A percentile compares a stretch with the other conserved stretches of the same genome.
phyloP scores from a whole-genome alignment of 2,888 invertebrate species.

The Timandra comae region DNA sequence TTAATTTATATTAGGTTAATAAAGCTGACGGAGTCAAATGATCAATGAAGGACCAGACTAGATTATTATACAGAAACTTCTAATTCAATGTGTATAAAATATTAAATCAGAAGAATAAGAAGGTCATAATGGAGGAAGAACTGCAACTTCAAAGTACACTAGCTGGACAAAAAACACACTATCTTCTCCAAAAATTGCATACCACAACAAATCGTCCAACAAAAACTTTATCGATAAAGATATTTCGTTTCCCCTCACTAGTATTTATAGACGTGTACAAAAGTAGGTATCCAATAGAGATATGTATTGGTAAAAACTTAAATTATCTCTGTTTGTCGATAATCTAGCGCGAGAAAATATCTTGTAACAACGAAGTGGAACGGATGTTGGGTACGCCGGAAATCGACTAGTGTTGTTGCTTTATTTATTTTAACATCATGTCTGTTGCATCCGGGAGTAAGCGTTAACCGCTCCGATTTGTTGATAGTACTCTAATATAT shows the following conservation, averaged over 20 bases:
- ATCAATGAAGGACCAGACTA: too few relatives aligned
- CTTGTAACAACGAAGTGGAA: constrained; percentile 39
- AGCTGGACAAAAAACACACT: too few relatives aligned
- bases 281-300: constrained; percentile 4
- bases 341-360: constrained; percentile 48
- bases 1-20: not conserved
- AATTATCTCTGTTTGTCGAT: constrained; percentile 42
- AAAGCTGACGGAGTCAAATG: too few relatives aligned
- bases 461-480: constrained; percentile 41
- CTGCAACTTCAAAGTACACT: too few relatives aligned
- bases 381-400: constrained; percentile 59
- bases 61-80: too few relatives aligned
- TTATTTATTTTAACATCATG: constrained; percentile 72
- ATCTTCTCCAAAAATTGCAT: not conserved
- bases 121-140: too few relatives aligned
- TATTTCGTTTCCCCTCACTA: too few relatives aligned
- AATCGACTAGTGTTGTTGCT: constrained; percentile 54
- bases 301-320: constrained; percentile 19
- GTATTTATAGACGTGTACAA: too few relatives aligned
- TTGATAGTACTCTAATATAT: constrained; percentile 42
- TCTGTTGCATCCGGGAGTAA: constrained; percentile 59
- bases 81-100: too few relatives aligned
- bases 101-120: too few relatives aligned
- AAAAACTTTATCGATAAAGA: too few relatives aligned
- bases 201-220: too few relatives aligned